Percentiles rank a stretch among this genome's conserved stretches.
Conservation (phyloP, 2,888 invertebrate genomes). For the Calliopum simillimum region DNA sequence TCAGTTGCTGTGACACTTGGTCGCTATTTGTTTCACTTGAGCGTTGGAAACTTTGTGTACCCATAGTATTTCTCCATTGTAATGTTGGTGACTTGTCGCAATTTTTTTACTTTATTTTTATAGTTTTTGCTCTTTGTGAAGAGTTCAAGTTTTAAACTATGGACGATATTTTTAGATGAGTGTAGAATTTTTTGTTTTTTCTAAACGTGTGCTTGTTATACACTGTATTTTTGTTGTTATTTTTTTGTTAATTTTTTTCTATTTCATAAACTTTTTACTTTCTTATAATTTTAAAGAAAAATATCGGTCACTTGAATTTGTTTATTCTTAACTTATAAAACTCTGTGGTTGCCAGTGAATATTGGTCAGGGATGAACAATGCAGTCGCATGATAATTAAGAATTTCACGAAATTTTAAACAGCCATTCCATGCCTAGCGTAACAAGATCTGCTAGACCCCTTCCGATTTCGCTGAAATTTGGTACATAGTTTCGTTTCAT, state of each 20-base stretch:
- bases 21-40: slow-evolving; percentile 34
- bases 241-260: too few relatives aligned
- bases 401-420: too few relatives aligned
- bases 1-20: slow-evolving; percentile 35
- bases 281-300: slow-evolving; percentile 3
- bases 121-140: too few relatives aligned
- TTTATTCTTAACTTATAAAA: background rate
- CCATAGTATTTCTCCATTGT: slow-evolving; percentile 3
- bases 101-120: background rate
- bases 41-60: slow-evolving; percentile 20
- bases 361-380: too few relatives aligned
- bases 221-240: background rate
- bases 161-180: background rate
- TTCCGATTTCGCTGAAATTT: too few relatives aligned
- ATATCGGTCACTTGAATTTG: slow-evolving; percentile 1
- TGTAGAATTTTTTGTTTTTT: background rate
- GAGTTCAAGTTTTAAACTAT: background rate
- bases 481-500: too few relatives aligned
- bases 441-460: too few relatives aligned
- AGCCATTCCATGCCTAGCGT: too few relatives aligned
- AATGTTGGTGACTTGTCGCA: background rate
- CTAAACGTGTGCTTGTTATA: background rate
- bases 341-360: background rate
- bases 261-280: slow-evolving; percentile 6
- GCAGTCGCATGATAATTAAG: too few relatives aligned